phyloP scores from a whole-genome alignment of 2,888 invertebrate genomes.

The Barypeithes pellucidus region DNA sequence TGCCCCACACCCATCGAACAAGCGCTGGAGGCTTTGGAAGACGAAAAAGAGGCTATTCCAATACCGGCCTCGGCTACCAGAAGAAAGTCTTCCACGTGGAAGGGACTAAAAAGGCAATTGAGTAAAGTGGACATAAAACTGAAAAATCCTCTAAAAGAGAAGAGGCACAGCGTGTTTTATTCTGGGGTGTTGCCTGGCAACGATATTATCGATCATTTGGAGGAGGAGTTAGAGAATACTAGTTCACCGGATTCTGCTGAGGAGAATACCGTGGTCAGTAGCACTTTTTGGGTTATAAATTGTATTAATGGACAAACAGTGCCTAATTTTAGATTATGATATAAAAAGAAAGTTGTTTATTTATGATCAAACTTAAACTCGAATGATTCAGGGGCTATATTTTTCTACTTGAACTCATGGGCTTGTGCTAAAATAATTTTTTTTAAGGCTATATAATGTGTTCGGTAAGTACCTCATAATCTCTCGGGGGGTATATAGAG shows the following conservation, averaged over 20 bases:
- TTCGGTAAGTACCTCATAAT: no score
- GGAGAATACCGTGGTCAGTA: conserved; percentile 64
- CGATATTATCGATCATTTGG: conserved; percentile 62
- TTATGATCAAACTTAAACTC: no score
- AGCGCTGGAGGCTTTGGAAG: conserved; percentile 70
- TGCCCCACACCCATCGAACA: conserved; percentile 72
- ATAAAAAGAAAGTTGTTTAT: no score
- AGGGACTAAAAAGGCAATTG: conserved; percentile 86
- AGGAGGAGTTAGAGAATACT: conserved; percentile 63
- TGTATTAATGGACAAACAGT: conserved; percentile 2
- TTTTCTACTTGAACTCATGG: no score
- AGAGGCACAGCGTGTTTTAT: conserved; percentile 69
- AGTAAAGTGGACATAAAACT: conserved; percentile 83
- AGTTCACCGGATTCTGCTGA: conserved; percentile 67
- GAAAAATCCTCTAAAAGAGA: conserved; percentile 75
- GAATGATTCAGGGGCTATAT: no score
- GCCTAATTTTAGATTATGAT: no score
- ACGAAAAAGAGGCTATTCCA: conserved; percentile 62
- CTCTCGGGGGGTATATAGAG: no score
- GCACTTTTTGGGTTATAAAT: conserved; percentile 19
- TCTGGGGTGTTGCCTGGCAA: conserved; percentile 62
- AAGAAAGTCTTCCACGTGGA: conserved; percentile 78
- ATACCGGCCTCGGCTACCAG: conserved; percentile 66
- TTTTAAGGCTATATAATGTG: no score
- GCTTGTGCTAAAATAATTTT: no score